Evolutionary conservation across 2,888 invertebrate species (phyloP), one percentile per base, ranked within the genome.

Genomic region (Pristionchus exspectatus): DNA sequence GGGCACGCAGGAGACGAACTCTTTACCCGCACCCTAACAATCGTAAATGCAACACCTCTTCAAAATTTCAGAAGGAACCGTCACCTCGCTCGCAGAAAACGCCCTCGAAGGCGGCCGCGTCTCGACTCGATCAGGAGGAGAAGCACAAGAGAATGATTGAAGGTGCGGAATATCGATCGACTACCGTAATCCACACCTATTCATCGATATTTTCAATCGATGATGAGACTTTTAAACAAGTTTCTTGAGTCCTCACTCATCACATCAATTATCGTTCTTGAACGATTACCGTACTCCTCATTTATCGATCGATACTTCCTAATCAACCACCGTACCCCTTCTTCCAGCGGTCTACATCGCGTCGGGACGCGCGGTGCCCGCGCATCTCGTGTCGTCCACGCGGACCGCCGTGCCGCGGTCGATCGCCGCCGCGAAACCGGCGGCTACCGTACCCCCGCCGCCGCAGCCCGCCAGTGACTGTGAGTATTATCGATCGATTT

Each of bases 111-210:
- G n/a, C 56, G 14, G 77, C 77, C 24, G 77, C 77, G 9, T 59
- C 56, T 30, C 27, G 59, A 50, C 56, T 33, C 2, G 59, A 85
- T 21, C 84, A 85, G 56, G 59, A 59, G 21, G 59, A 85, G 84
- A 85, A 85, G 59, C 84, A 85, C 59, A 56, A 85, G 30, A 59
- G 84, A 33, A 85, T 85, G 84, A 85, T 85, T 59, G 84, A 85
- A 24, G 84, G 84, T 54, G n/a, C 3, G 16, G 38, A 10, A 7
- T 50, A 38, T 5, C 38, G 38, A 59, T 69, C n/a, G 24, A 66
- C 72, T 74, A 33, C 72, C 72, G 72, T 33, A 72, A 14, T 33
- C 72, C 69, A 30, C 69, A 27, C n/a, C 33, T 59, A 59, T 21
- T 12, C 2, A 59, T 59, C 24, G 16, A 24, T 21, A 59, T 12